Percentiles rank a stretch among this genome's conserved stretches.
These are phyloP conservation scores for Eueides isabella DNA, from an alignment of 1,140 invertebrate species.

Conservation along the genomic window DNA sequence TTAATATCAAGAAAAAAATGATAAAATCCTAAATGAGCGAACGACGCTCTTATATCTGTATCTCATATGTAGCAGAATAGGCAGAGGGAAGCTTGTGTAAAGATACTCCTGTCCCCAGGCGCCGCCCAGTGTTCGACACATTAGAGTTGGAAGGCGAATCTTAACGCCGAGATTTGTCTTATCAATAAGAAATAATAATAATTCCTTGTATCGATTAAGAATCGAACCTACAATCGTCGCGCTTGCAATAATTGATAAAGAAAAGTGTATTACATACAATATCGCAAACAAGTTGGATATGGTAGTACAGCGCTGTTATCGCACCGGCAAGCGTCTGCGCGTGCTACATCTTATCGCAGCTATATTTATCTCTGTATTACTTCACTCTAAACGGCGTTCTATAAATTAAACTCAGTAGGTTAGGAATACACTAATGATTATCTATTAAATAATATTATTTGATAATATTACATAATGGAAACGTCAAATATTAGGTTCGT, in stretches of 20 bases:
- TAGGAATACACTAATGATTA: slow-evolving; percentile 33
- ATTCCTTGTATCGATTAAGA: not conserved
- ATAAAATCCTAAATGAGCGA: too few relatives aligned
- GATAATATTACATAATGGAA: not conserved
- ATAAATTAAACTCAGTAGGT: slow-evolving; percentile 34
- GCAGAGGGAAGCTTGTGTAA: too few relatives aligned
- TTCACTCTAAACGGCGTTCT: slow-evolving; percentile 38
- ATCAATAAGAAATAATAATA: too few relatives aligned
- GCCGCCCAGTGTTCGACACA: too few relatives aligned
- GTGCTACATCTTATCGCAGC: slow-evolving; percentile 44
- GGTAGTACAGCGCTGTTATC: slow-evolving; percentile 21
- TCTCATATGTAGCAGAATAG: too few relatives aligned
- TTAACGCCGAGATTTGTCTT: too few relatives aligned
- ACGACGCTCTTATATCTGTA: too few relatives aligned
- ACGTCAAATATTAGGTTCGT: not conserved
- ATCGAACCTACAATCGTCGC: too few relatives aligned
- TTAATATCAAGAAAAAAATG: too few relatives aligned
- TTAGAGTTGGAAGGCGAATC: too few relatives aligned
- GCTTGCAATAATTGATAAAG: not conserved
- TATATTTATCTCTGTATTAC: slow-evolving; percentile 46
- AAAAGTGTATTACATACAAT: not conserved
- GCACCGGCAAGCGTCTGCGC: slow-evolving; percentile 38
- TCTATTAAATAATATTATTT: slow-evolving; percentile 2
- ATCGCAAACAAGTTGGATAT: slow-evolving; percentile 8
- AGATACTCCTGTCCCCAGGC: too few relatives aligned